phyloP scores from a whole-genome alignment of 2,113 vertebrate genomes.

The Salvelinus fontinalis region DNA sequence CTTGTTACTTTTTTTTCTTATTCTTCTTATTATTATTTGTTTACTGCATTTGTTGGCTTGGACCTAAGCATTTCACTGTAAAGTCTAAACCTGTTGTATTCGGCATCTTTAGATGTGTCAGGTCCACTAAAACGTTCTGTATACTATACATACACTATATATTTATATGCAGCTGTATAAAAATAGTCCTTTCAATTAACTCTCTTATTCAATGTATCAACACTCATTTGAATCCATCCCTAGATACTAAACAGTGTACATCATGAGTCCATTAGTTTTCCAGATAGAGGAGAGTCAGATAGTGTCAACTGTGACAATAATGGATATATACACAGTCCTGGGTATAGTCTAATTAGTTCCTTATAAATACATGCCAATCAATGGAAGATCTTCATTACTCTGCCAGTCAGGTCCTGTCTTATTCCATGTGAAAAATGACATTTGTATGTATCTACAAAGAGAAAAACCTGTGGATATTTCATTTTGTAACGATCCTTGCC shows the following conservation, averaged over 20 bases:
- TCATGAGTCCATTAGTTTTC: conserved; percentile 32
- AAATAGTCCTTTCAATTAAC: conserved; percentile 30
- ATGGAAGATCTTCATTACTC: conserved; percentile 57
- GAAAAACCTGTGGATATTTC: no score
- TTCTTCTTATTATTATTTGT: no score
- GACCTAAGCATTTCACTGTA: no score
- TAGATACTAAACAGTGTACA: conserved; percentile 14
- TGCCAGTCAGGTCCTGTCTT: conserved; percentile 16
- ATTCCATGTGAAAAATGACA: neutral
- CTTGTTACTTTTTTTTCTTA: no score
- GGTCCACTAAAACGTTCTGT: conserved; percentile 14
- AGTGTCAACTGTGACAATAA: conserved; percentile 45
- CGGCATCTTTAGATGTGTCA: conserved; percentile 13
- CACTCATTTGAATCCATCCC: conserved; percentile 26
- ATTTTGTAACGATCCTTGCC: no score
- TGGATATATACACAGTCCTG: conserved; percentile 26
- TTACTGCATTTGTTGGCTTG: no score
- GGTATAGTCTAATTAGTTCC: conserved; percentile 56
- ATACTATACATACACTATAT: neutral
- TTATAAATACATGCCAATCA: conserved; percentile 54
- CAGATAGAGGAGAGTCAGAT: conserved; percentile 31
- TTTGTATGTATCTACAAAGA: neutral
- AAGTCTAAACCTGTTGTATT: no score
- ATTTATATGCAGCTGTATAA: neutral
- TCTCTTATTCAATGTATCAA: conserved; percentile 30